These are phyloP conservation scores for Suricata suricatta DNA, from an alignment of 2,113 vertebrate species.

Conservation along the genomic window DNA sequence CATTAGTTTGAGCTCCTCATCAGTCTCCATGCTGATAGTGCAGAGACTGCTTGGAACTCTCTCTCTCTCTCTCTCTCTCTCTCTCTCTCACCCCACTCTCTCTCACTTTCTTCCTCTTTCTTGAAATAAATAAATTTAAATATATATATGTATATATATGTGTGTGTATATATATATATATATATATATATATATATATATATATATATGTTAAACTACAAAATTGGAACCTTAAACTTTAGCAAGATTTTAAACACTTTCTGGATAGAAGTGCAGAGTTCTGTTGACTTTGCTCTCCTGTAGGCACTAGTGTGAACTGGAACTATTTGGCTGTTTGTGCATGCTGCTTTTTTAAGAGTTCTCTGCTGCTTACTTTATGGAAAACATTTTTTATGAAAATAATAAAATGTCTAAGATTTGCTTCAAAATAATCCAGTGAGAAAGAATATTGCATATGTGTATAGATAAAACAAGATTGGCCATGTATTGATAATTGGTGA, in stretches of 20 bases:
- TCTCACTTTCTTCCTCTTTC: too few species aligned
- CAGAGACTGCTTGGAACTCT: too few species aligned
- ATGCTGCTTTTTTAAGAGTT: conserved; percentile 30
- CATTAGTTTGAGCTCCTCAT: too few species aligned
- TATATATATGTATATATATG: too few species aligned
- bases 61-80: too few species aligned
- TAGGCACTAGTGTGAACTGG: not conserved
- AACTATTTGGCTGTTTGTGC: not conserved
- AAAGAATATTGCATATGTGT: not conserved
- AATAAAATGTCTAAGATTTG: not conserved
- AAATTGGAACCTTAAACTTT: conserved; percentile 29
- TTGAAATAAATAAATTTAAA: too few species aligned
- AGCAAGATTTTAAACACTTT: conserved; percentile 23
- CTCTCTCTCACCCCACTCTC: too few species aligned
- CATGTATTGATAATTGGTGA: not conserved
- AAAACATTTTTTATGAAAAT: conserved; percentile 32
- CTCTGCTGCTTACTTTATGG: not conserved
- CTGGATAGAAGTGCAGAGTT: not conserved
- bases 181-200: too few species aligned
- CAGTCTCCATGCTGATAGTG: too few species aligned
- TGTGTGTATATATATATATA: too few species aligned
- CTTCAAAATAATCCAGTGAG: conserved; percentile 30
- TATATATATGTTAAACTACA: not conserved
- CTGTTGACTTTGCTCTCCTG: not conserved
- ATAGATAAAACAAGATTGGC: not conserved